Percentiles rank a stretch among this genome's conserved stretches.
Conservation (phyloP, 2,113 vertebrate genomes). For the Myocastor coypus region DNA sequence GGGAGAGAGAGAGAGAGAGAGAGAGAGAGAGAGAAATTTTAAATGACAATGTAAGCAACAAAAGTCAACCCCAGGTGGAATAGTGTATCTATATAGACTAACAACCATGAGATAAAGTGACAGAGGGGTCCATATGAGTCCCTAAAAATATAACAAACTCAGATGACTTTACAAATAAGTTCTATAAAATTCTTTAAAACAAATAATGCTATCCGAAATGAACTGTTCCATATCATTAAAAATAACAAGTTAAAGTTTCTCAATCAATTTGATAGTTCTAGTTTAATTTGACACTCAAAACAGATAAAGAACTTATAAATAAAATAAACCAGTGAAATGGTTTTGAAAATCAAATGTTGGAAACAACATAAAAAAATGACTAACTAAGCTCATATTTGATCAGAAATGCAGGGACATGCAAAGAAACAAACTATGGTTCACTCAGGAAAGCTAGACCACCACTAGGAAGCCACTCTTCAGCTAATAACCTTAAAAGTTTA, state of each 20-base stretch:
- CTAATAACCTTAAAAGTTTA: neutral
- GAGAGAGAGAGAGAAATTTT: neutral
- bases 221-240: neutral
- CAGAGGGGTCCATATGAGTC: neutral
- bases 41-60: neutral
- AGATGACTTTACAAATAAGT: neutral
- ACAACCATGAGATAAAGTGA: neutral
- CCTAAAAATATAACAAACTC: neutral
- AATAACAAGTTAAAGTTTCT: neutral
- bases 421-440: neutral
- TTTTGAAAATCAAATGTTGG: too few relatives aligned
- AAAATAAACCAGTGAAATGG: neutral
- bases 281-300: neutral
- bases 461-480: neutral
- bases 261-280: neutral
- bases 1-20: too few relatives aligned
- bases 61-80: neutral
- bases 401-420: neutral
- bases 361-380: neutral
- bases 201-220: neutral
- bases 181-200: neutral
- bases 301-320: neutral
- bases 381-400: neutral
- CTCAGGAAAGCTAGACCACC: neutral
- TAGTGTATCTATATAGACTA: neutral